A percentile compares a stretch with the other conserved stretches of the same genome.
Evolutionary conservation across 2,888 invertebrate genomes (phyloP).

Genomic region (Sycophila texana): DNA sequence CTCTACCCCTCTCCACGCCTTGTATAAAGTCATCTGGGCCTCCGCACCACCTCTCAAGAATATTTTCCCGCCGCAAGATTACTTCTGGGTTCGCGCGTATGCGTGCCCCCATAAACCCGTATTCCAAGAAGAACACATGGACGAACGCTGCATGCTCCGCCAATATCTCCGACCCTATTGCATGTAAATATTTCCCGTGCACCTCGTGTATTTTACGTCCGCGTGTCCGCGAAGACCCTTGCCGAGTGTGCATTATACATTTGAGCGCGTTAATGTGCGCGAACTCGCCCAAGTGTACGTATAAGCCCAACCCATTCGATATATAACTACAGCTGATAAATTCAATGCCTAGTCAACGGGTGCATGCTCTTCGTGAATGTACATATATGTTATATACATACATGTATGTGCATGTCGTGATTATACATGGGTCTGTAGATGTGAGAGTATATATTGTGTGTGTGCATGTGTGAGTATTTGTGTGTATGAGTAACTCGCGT

Average conservation of each 20-base stretch:
- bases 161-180: not conserved
- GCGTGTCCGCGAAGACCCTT: too few relatives aligned
- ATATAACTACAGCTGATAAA: too few relatives aligned
- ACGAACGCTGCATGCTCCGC: conserved; percentile 1
- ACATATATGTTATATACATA: not conserved
- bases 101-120: conserved; percentile 1
- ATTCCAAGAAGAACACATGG: conserved; percentile 1
- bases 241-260: too few relatives aligned
- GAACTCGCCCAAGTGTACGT: not conserved
- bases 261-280: too few relatives aligned
- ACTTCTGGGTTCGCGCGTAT: not conserved
- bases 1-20: not conserved
- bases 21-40: conserved; percentile 41
- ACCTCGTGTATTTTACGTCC: too few relatives aligned
- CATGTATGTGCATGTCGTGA: not conserved
- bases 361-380: not conserved
- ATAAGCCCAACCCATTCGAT: not conserved
- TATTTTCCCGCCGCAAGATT: conserved; percentile 29
- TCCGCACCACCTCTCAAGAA: conserved; percentile 19
- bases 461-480: not conserved
- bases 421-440: not conserved
- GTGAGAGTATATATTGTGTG: too few relatives aligned
- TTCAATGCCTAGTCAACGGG: not conserved
- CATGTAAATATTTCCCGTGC: not conserved
- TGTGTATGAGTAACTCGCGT: not conserved